phyloP scores from a whole-genome alignment of 1,140 invertebrate species.

The Oedothorax gibbosus region DNA sequence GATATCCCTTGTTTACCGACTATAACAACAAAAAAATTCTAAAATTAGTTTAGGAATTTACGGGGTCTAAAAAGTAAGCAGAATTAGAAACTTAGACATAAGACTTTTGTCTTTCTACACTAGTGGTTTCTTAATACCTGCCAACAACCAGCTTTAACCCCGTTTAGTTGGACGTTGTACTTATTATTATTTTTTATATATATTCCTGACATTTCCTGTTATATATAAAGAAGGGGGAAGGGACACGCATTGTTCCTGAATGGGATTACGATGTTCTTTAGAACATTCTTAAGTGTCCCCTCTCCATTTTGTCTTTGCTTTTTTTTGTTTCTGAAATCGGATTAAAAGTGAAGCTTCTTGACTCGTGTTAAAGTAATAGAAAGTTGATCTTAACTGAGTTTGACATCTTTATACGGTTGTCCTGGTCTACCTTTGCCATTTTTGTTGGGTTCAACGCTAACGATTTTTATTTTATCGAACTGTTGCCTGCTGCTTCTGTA shows the following conservation, averaged over 20 bases:
- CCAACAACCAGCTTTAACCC: conserved; percentile 34
- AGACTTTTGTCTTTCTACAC: conserved; percentile 1
- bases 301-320: neutral
- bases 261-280: conserved; percentile 27
- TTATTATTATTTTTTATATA: neutral
- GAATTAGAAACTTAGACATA: conserved; percentile 12
- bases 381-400: conserved; percentile 2
- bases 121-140: conserved; percentile 5
- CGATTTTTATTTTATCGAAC: no score
- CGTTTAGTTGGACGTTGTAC: conserved; percentile 16
- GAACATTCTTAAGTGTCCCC: conserved; percentile 4
- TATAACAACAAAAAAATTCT: neutral
- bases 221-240: conserved; percentile 3
- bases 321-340: conserved; percentile 5
- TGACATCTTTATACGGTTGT: conserved; percentile 33
- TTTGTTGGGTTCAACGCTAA: no score
- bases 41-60: neutral
- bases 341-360: conserved; percentile 24
- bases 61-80: neutral
- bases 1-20: conserved; percentile 3
- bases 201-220: conserved; percentile 31
- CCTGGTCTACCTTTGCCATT: no score
- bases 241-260: conserved; percentile 11
- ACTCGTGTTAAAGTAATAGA: neutral
- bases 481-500: no score